Evolutionary conservation across 2,888 invertebrate genomes (phyloP).

Genomic region (Drosophila mayaguana): DNA sequence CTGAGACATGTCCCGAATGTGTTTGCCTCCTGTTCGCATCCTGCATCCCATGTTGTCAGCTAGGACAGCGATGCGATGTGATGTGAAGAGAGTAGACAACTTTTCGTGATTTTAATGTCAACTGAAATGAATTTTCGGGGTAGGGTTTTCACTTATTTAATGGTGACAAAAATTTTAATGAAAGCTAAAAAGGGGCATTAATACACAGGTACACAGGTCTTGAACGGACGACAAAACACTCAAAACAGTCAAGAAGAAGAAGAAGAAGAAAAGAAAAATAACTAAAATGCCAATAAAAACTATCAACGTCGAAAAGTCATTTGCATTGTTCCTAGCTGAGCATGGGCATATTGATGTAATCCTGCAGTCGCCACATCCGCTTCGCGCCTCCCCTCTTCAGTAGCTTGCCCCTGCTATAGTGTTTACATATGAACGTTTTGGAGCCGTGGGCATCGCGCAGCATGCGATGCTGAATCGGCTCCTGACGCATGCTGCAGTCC

Average conservation of each 20-base stretch:
- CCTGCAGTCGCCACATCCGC: conserved; percentile 19
- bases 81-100: conserved; percentile 30
- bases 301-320: conserved; percentile 7
- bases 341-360: conserved; percentile 15
- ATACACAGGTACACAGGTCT: conserved; percentile 13
- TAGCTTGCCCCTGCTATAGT: conserved; percentile 25
- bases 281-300: neutral
- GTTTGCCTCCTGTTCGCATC: conserved; percentile 13
- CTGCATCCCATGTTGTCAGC: conserved; percentile 40
- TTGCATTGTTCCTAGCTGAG: conserved; percentile 6
- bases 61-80: conserved; percentile 13
- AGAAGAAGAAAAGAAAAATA: neutral
- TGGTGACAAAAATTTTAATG: conserved; percentile 75
- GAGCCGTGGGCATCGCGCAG: conserved; percentile 25
- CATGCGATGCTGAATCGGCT: conserved; percentile 42
- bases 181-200: conserved; percentile 50
- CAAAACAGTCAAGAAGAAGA: conserved; percentile 5
- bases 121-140: conserved; percentile 75
- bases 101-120: conserved; percentile 72
- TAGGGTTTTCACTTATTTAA: conserved; percentile 59
- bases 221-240: neutral
- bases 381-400: neutral
- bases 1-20: conserved; percentile 39
- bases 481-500: conserved; percentile 40
- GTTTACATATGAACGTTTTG: conserved; percentile 38